phyloP scores from a whole-genome alignment of 2,797 vertebrate species.

The Catharus ustulatus region DNA sequence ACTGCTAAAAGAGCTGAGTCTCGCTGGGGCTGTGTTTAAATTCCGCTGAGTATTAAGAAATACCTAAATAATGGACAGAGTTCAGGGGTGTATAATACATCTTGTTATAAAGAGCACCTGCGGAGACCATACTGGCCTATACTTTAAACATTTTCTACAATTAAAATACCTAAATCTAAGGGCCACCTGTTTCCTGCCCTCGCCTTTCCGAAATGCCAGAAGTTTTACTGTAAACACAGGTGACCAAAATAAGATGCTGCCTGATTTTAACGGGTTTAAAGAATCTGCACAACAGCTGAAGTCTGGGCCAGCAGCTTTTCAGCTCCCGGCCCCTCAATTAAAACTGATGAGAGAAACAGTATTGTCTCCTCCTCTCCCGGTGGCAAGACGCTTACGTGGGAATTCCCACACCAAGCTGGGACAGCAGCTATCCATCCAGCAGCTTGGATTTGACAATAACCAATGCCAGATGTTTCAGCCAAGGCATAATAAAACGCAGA shows the following conservation, averaged over 20 bases:
- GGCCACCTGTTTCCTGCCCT: slow-evolving; percentile 57
- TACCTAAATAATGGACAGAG: slow-evolving; percentile 43
- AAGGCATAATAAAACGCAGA: background rate
- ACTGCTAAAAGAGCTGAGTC: background rate
- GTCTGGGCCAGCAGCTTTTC: background rate
- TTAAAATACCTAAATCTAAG: slow-evolving; percentile 55
- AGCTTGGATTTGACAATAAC: slow-evolving; percentile 37
- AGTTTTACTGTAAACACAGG: slow-evolving; percentile 56
- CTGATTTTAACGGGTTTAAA: background rate
- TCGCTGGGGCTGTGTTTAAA: slow-evolving; percentile 16
- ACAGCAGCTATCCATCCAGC: slow-evolving; percentile 28
- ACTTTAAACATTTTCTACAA: slow-evolving; percentile 43
- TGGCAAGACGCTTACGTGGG: background rate
- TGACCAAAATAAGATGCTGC: slow-evolving; percentile 42
- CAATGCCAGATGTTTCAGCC: slow-evolving; percentile 34
- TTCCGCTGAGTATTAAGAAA: slow-evolving; percentile 44
- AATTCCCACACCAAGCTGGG: slow-evolving; percentile 1
- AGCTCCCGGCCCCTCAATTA: background rate
- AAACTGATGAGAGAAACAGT: slow-evolving; percentile 41
- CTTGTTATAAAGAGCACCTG: slow-evolving; percentile 60
- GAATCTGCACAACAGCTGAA: slow-evolving; percentile 1
- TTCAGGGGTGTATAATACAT: slow-evolving; percentile 18
- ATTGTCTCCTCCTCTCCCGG: background rate
- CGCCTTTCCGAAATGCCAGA: slow-evolving; percentile 9
- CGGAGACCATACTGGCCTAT: background rate